phyloP scores from a whole-genome alignment of 2,797 vertebrate genomes.

The Huso huso region DNA sequence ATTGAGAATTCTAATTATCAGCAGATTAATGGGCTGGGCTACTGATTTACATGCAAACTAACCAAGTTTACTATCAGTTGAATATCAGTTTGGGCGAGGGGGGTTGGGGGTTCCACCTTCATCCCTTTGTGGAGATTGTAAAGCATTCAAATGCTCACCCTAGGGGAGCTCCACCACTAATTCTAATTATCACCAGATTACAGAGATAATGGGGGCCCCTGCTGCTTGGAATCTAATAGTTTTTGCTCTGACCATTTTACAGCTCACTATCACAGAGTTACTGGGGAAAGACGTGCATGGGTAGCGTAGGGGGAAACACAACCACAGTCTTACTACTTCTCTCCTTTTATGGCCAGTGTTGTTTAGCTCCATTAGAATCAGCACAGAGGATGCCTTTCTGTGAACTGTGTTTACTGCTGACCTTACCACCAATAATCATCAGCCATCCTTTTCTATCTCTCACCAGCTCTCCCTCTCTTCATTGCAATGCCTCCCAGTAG shows the following conservation, averaged over 20 bases:
- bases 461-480: constrained; percentile 11
- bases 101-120: constrained; percentile 28
- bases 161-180: constrained; percentile 55
- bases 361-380: constrained; percentile 9
- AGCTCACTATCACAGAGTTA: constrained; percentile 53
- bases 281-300: constrained; percentile 45
- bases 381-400: constrained; percentile 3
- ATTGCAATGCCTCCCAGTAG: constrained; percentile 3
- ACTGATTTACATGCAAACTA: constrained; percentile 39
- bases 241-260: constrained; percentile 54
- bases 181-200: constrained; percentile 67
- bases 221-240: constrained; percentile 51
- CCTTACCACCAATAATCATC: constrained; percentile 11
- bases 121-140: constrained; percentile 48
- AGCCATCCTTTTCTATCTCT: constrained; percentile 15
- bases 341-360: constrained; percentile 6
- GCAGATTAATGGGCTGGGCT: constrained; percentile 54
- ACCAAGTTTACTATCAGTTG: constrained; percentile 51
- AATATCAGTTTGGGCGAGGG: constrained; percentile 45
- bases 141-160: constrained; percentile 49
- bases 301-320: constrained; percentile 35
- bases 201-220: constrained; percentile 63
- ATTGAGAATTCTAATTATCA: constrained; percentile 60
- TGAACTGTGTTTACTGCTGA: constrained; percentile 18
- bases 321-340: constrained; percentile 8